Percentiles rank a stretch among this genome's conserved stretches.
Evolutionary conservation across 2,113 vertebrate species (phyloP).

Genomic region (Lota lota): DNA sequence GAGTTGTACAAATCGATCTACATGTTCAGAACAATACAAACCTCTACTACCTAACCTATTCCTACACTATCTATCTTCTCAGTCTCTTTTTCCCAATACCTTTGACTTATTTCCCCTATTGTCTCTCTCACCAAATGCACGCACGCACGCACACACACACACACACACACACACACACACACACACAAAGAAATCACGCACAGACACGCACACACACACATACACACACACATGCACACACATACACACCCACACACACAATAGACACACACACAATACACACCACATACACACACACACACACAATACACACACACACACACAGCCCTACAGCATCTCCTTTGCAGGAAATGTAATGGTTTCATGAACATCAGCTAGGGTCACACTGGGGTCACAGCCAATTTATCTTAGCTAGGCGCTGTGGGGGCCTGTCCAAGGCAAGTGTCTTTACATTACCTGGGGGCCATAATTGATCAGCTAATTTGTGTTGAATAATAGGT

Average conservation of each 20-base stretch:
- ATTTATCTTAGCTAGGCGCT: constrained; percentile 69
- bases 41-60: too few species aligned
- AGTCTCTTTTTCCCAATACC: constrained; percentile 16
- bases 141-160: constrained; percentile 11
- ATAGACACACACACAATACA: constrained; percentile 22
- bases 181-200: constrained; percentile 2
- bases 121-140: constrained; percentile 15
- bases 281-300: constrained; percentile 23
- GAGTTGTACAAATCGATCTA: too few species aligned
- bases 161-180: constrained; percentile 9
- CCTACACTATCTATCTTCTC: not conserved
- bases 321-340: constrained; percentile 31
- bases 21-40: too few species aligned
- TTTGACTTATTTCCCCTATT: constrained; percentile 6
- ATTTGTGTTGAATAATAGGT: constrained; percentile 47
- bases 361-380: constrained; percentile 74
- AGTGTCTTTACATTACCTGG: constrained; percentile 61
- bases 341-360: constrained; percentile 71
- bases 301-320: constrained; percentile 8
- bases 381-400: constrained; percentile 73
- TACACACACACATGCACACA: constrained; percentile 13
- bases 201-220: constrained; percentile 9
- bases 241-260: constrained; percentile 8
- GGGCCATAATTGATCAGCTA: constrained; percentile 61
- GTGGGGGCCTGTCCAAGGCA: constrained; percentile 5